phyloP scores from a whole-genome alignment of 2,113 vertebrate genomes.

The Chitala chitala region DNA sequence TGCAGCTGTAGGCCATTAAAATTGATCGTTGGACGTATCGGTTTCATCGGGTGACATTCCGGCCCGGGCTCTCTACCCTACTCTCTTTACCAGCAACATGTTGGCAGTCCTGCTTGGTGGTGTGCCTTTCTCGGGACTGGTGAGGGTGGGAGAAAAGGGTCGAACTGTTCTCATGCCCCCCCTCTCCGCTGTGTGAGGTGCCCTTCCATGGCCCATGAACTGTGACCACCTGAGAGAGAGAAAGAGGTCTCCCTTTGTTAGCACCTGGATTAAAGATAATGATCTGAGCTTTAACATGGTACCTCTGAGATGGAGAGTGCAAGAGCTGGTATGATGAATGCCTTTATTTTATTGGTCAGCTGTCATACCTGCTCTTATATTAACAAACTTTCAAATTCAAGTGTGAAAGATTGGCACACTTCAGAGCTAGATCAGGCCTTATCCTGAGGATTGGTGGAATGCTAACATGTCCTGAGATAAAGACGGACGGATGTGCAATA shows the following conservation, averaged over 20 bases:
- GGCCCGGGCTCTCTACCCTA: background rate
- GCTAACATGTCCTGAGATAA: no score
- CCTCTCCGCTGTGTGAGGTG: background rate
- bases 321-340: no score
- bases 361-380: no score
- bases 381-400: no score
- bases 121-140: slow-evolving; percentile 6
- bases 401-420: no score
- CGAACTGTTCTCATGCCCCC: slow-evolving; percentile 20
- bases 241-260: slow-evolving; percentile 3
- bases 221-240: slow-evolving; percentile 2
- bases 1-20: background rate
- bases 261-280: background rate
- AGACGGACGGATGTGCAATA: no score
- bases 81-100: background rate
- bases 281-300: no score
- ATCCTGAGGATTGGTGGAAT: no score
- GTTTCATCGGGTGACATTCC: background rate
- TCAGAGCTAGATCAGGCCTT: no score
- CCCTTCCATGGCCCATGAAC: slow-evolving; percentile 12
- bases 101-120: background rate
- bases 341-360: no score
- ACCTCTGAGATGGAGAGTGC: no score
- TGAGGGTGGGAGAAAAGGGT: background rate
- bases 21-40: background rate